Base-by-base conservation (phyloP, 2,888 invertebrate genomes). In the Nomada hirtipes region DNA sequence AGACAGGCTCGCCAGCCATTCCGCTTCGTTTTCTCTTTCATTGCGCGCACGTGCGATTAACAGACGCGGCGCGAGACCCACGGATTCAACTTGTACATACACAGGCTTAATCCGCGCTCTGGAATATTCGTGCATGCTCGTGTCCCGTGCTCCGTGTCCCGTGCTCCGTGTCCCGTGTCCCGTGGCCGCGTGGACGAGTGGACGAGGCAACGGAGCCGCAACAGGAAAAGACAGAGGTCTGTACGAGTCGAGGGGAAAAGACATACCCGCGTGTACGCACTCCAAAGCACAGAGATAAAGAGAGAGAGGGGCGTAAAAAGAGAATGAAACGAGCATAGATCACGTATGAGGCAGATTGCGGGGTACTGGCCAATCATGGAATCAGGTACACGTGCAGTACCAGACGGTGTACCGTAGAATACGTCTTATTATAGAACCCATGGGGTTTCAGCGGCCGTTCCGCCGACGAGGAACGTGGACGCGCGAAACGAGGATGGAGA, bases 321-420 rank as follows among this genome's bases (percentile, higher is more conserved):
- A 61, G 67, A 82, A 79, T 79, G 84, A 80, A 84, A 74, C 69
- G 86, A 86, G 88, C 86, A 90, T 90, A 86, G 92, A 92, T 92
- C 92, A 91, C 91, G 91, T 89, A 91, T 88, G 84, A 89, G 89
- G 89, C 83, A 90, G 91, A 92, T 91, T 90, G 90, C 88, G 80
- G 89, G 89, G 89, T 91, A 88, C 86, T 78, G 86, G 85, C 83
- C 90, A 89, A 91, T 91, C 90, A 88, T 89, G 90, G 88, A 90
- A 91, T 91, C 91, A 89, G 89, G 88, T 89, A 88, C 89, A 87
- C 88, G 89, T 78, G 83, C 83, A 82, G 86, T 77, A 82, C 82
- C 82, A 83, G 88, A 86, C 84, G 79, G 72, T 84, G 84, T 86
- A 84, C 87, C 88, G 82, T 86, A 82, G 87, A 83, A 87, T 87